A percentile compares a stretch with the other conserved stretches of the same genome.
These are phyloP conservation scores for Steinernema scapterisci DNA, from an alignment of 2,888 invertebrate species.

Conservation along the genomic window DNA sequence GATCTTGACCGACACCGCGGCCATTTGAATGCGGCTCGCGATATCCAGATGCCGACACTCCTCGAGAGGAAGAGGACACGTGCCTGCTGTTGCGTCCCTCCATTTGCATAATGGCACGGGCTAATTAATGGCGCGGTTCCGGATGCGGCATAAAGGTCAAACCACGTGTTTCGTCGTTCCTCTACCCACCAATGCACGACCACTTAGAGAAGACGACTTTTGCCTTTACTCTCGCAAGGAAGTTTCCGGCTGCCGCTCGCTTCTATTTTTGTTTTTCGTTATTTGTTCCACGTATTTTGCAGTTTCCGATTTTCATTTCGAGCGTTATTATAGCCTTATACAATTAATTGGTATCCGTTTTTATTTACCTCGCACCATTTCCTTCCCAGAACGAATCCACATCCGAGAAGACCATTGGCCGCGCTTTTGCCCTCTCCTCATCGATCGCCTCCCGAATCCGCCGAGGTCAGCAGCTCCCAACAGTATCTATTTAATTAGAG, in stretches of 20 bases:
- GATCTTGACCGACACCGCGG: constrained; percentile 1
- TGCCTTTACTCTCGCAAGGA: too few relatives aligned
- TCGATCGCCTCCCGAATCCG: neutral
- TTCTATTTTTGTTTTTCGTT: too few relatives aligned
- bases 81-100: constrained; percentile 28
- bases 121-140: constrained; percentile 20
- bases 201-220: too few relatives aligned
- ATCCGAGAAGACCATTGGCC: neutral
- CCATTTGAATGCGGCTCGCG: neutral
- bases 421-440: neutral
- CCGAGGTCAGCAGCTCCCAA: neutral
- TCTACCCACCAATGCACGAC: too few relatives aligned
- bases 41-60: constrained; percentile 31
- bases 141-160: constrained; percentile 8
- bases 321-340: too few relatives aligned
- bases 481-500: constrained; percentile 11
- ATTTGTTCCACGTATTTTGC: too few relatives aligned
- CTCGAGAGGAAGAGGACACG: constrained; percentile 26
- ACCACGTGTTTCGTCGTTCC: neutral
- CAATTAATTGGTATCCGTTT: too few relatives aligned
- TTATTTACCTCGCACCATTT: neutral
- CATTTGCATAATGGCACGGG: constrained; percentile 28
- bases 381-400: neutral
- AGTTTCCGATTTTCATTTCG: too few relatives aligned
- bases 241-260: too few relatives aligned